Conservation (phyloP, 2,888 invertebrate species). For the Arrhopalites spinosus region DNA sequence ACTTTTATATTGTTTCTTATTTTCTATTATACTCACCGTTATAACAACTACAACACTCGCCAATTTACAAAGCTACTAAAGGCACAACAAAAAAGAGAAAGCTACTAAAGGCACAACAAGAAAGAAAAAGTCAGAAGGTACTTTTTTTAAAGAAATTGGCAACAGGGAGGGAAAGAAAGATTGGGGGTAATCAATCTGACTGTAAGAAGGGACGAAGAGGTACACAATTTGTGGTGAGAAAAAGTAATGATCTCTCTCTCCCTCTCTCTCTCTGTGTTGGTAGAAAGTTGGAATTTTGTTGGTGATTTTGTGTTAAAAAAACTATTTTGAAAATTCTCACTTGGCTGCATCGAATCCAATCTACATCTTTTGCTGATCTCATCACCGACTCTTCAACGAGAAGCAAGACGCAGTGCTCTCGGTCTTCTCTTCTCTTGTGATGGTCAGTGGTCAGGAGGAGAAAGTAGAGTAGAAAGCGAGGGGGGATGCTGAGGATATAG, state of each 20-base stretch:
- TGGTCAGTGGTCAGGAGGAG: slow-evolving; percentile 18
- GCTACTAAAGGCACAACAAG: too few relatives aligned
- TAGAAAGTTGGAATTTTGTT: too few relatives aligned
- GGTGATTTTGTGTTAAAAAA: too few relatives aligned
- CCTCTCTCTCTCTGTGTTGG: too few relatives aligned
- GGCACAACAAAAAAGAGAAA: too few relatives aligned
- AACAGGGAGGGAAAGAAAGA: background rate
- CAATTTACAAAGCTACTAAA: too few relatives aligned
- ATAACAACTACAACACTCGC: background rate
- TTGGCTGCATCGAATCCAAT: slow-evolving; percentile 5
- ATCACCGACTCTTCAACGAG: background rate
- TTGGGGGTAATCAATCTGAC: slow-evolving; percentile 1
- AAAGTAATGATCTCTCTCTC: background rate
- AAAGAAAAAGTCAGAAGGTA: too few relatives aligned
- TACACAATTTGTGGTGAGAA: background rate
- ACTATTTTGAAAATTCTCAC: too few relatives aligned
- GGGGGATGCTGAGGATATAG: slow-evolving; percentile 4
- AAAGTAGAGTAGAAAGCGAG: background rate
- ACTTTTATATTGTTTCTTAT: slow-evolving; percentile 6
- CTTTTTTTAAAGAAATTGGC: too few relatives aligned
- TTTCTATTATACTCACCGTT: background rate
- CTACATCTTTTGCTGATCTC: slow-evolving; percentile 31
- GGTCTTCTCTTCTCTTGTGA: background rate
- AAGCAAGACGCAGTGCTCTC: background rate
- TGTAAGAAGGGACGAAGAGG: background rate